Conservation (phyloP, 2,113 vertebrate genomes). For the Tupaia chinensis region DNA sequence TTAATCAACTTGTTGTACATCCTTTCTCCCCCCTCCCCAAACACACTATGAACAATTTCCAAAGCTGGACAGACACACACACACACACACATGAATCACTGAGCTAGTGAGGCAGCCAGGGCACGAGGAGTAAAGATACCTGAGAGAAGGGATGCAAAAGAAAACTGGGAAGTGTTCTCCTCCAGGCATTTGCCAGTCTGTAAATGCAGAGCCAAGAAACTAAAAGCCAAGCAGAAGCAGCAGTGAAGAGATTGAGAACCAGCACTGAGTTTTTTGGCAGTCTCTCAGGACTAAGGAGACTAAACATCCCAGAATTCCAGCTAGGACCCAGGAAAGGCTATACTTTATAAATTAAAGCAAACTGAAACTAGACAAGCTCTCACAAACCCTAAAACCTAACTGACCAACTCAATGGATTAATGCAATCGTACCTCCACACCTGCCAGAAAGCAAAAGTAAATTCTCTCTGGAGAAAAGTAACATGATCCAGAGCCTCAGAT, state of each 20-base stretch:
- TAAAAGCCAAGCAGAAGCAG: not conserved
- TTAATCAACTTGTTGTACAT: not conserved
- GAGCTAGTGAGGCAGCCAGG: not conserved
- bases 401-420: conserved; percentile 35
- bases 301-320: not conserved
- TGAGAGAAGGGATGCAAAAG: not conserved
- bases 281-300: not conserved
- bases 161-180: not conserved
- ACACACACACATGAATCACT: not conserved
- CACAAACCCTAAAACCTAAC: conserved; percentile 4
- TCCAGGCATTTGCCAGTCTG: not conserved
- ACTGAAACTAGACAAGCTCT: not conserved
- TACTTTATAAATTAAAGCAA: conserved; percentile 15
- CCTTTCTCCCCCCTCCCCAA: not conserved
- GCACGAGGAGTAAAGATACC: not conserved
- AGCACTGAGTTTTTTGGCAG: not conserved
- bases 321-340: not conserved
- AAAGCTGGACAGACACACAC: not conserved
- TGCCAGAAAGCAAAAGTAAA: conserved; percentile 45
- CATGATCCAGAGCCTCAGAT: not conserved
- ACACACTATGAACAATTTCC: not conserved
- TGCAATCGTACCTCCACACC: not conserved
- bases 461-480: conserved; percentile 36
- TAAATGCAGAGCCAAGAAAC: not conserved
- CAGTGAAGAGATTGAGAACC: not conserved